Evolutionary conservation across 1,140 invertebrate species (phyloP).

Genomic region (Drosophila insularis): DNA sequence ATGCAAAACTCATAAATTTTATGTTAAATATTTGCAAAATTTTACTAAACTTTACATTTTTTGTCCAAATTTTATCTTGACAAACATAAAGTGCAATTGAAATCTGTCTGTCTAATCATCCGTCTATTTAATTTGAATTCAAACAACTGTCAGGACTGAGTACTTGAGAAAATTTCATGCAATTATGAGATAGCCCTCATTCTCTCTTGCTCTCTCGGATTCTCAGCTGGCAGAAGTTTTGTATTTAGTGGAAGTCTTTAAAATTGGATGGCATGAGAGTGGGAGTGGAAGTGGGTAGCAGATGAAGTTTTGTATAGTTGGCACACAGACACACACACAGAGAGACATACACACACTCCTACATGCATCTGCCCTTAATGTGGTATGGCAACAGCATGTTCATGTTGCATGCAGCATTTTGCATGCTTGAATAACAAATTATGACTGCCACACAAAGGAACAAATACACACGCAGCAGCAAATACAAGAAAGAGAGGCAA

Average conservation of each 20-base stretch:
- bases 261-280: conserved; percentile 36
- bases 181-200: conserved; percentile 55
- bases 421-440: conserved; percentile 80
- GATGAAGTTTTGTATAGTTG: conserved; percentile 13
- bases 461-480: conserved; percentile 32
- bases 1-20: no score
- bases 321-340: neutral
- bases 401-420: conserved; percentile 79
- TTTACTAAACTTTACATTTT: no score
- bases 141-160: conserved; percentile 9
- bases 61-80: neutral
- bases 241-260: conserved; percentile 46
- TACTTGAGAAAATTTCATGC: conserved; percentile 29
- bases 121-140: conserved; percentile 15
- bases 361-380: conserved; percentile 47
- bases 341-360: neutral
- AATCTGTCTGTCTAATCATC: conserved; percentile 2
- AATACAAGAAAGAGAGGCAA: conserved; percentile 27
- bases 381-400: conserved; percentile 44
- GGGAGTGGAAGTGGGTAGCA: neutral
- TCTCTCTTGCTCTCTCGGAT: neutral
- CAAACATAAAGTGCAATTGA: conserved; percentile 5
- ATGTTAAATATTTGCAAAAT: neutral
- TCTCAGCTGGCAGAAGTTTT: conserved; percentile 6
- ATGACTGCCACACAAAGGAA: conserved; percentile 74